Conservation (phyloP, 92 coral and sea anemone species). For the Epizoanthus scotinus region DNA sequence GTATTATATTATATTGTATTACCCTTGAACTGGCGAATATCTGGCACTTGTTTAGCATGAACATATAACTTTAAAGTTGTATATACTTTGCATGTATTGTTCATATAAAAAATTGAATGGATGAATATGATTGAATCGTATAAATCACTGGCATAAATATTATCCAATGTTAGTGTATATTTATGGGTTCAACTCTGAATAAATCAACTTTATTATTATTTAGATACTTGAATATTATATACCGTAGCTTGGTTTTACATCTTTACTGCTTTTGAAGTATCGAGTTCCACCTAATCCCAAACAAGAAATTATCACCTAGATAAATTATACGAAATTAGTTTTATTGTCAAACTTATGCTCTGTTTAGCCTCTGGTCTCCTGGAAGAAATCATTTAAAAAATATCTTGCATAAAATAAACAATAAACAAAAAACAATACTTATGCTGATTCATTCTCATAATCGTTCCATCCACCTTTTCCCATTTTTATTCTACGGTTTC, state of each 20-base stretch:
- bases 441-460: background rate
- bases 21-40: no score
- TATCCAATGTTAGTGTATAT: no score
- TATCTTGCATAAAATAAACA: background rate
- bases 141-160: no score
- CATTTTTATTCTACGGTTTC: background rate
- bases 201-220: no score
- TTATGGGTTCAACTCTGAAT: no score
- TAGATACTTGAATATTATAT: no score
- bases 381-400: background rate
- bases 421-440: background rate
- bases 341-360: background rate
- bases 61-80: no score
- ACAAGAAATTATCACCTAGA: background rate
- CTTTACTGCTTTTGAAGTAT: background rate
- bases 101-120: no score
- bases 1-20: no score
- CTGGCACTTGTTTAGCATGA: no score
- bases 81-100: no score
- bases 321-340: slow-evolving; percentile 11
- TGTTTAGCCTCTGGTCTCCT: background rate
- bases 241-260: background rate
- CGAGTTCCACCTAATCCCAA: slow-evolving; percentile 1
- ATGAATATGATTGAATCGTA: no score
- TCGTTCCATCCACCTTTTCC: background rate